A percentile compares a stretch with the other conserved stretches of the same genome.
Evolutionary conservation across 1,140 invertebrate genomes (phyloP).

Genomic region (Lucilia sericata): DNA sequence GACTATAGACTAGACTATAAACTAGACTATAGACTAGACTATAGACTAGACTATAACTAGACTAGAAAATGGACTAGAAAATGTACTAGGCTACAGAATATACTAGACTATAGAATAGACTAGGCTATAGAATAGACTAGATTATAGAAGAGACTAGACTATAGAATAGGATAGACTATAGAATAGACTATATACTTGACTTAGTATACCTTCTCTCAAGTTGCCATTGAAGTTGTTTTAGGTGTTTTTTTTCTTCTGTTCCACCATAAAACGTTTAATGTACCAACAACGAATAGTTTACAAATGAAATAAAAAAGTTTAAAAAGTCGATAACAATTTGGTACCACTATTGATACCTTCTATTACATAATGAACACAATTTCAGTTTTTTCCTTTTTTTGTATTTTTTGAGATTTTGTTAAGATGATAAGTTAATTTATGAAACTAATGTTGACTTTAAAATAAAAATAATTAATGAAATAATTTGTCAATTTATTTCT

Average conservation of each 20-base stretch:
- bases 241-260: neutral
- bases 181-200: no score
- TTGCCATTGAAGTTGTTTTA: neutral
- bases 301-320: neutral
- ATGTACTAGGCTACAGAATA: no score
- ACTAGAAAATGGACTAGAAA: no score
- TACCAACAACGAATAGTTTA: neutral
- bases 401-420: neutral
- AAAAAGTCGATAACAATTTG: conserved; percentile 18
- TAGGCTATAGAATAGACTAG: no score
- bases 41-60: no score
- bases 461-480: conserved; percentile 39
- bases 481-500: conserved; percentile 32
- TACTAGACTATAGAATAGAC: no score
- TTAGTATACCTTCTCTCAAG: neutral
- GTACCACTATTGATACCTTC: neutral
- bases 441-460: conserved; percentile 32
- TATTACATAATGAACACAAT: conserved; percentile 36
- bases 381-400: neutral
- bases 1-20: no score
- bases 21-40: no score
- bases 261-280: neutral
- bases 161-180: no score
- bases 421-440: conserved; percentile 38
- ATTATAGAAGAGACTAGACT: no score